These are phyloP conservation scores for Bombus pascuorum DNA, from an alignment of 1,140 invertebrate genomes.

Conservation along the genomic window DNA sequence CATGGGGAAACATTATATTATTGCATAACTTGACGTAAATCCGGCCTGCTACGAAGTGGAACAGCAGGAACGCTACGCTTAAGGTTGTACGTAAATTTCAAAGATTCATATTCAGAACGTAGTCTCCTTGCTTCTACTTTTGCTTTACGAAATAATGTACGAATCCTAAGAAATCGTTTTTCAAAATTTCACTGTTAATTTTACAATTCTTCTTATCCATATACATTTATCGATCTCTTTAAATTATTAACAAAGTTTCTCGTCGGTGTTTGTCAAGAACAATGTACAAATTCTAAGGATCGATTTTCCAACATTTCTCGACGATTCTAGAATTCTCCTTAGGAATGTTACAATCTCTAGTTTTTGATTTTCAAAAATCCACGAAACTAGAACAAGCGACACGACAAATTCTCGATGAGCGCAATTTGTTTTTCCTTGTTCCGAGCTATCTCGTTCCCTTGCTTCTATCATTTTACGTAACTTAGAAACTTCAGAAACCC, in stretches of 20 bases:
- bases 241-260: too few relatives aligned
- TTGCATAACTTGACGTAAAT: constrained; percentile 10
- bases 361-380: too few relatives aligned
- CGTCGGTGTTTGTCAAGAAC: too few relatives aligned
- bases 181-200: not conserved
- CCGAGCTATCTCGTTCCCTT: not conserved
- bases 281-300: too few relatives aligned
- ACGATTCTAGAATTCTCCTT: too few relatives aligned
- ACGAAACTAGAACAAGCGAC: too few relatives aligned
- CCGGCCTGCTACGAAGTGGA: not conserved
- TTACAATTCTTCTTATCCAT: not conserved
- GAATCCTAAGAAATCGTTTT: not conserved
- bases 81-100: constrained; percentile 1
- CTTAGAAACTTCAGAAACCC: not conserved
- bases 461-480: not conserved
- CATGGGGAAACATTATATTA: constrained; percentile 10
- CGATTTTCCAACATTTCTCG: too few relatives aligned
- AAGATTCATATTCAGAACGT: not conserved
- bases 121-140: not conserved
- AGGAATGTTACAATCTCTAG: too few relatives aligned
- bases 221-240: too few relatives aligned
- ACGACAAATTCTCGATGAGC: too few relatives aligned
- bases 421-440: not conserved
- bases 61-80: not conserved
- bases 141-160: not conserved